Conservation (phyloP, 1,140 invertebrate species). For the Panonychus citri region DNA sequence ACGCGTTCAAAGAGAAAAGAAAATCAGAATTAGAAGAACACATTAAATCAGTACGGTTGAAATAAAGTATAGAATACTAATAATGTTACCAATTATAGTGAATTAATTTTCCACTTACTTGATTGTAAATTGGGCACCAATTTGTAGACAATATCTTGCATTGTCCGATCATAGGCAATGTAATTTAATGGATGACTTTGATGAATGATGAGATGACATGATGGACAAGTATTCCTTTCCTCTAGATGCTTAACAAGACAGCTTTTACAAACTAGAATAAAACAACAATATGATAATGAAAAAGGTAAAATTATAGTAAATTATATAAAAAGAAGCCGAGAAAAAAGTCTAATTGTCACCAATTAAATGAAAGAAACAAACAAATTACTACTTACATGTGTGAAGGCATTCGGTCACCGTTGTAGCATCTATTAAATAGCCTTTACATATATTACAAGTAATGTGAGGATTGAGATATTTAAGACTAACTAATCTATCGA, state of each 20-base stretch:
- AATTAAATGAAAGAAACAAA: not conserved
- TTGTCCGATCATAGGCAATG: slow-evolving; percentile 87
- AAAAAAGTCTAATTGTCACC: too few species aligned
- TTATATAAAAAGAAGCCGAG: not conserved
- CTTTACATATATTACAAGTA: slow-evolving; percentile 26
- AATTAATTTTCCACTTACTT: too few species aligned
- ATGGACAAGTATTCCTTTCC: slow-evolving; percentile 88
- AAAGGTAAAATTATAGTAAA: not conserved
- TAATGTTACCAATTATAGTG: too few species aligned
- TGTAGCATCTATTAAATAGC: slow-evolving; percentile 29
- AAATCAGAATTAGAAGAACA: not conserved
- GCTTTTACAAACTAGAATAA: slow-evolving; percentile 71
- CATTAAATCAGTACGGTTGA: not conserved
- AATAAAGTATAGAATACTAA: not conserved
- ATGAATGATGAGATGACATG: slow-evolving; percentile 87
- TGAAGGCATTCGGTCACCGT: slow-evolving; percentile 30
- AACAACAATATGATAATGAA: not conserved
- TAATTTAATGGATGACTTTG: slow-evolving; percentile 90
- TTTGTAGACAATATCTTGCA: slow-evolving; percentile 98
- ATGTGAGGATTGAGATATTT: slow-evolving; percentile 23
- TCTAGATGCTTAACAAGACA: slow-evolving; percentile 91
- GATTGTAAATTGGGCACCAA: slow-evolving; percentile 72
- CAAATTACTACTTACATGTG: slow-evolving; percentile 20
- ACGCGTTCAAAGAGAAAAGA: not conserved
- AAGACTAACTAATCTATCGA: slow-evolving; percentile 16